These are phyloP conservation scores for Enteromius afrohamiltoni DNA, from an alignment of 2,797 vertebrate genomes.

Conservation along the genomic window DNA sequence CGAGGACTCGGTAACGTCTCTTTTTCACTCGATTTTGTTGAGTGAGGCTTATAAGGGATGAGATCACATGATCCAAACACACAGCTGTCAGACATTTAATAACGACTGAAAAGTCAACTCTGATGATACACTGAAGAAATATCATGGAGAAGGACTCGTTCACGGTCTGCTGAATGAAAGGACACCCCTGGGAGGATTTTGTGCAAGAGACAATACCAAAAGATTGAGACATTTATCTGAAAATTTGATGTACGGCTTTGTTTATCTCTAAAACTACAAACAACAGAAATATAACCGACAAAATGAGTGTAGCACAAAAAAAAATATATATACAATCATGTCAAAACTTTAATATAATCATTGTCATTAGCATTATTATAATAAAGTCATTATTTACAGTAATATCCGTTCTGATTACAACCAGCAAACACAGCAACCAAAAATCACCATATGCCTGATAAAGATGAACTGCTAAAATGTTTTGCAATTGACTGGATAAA, in stretches of 20 bases:
- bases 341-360: background rate
- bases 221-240: background rate
- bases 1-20: background rate
- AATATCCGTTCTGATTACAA: background rate
- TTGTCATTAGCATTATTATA: no score
- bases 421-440: background rate
- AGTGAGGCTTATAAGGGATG: slow-evolving; percentile 19
- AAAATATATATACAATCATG: background rate
- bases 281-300: background rate
- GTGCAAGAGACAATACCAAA: background rate
- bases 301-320: background rate
- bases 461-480: background rate
- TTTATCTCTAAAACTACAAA: background rate
- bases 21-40: slow-evolving; percentile 7
- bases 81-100: slow-evolving; percentile 50
- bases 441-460: background rate
- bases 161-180: background rate
- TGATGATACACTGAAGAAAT: slow-evolving; percentile 22
- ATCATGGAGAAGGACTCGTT: background rate
- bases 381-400: background rate
- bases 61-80: slow-evolving; percentile 35
- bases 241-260: background rate
- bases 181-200: background rate
- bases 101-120: slow-evolving; percentile 31
- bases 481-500: background rate